Conservation (phyloP, 2,888 invertebrate genomes). For the Dorcus parallelipipedus region DNA sequence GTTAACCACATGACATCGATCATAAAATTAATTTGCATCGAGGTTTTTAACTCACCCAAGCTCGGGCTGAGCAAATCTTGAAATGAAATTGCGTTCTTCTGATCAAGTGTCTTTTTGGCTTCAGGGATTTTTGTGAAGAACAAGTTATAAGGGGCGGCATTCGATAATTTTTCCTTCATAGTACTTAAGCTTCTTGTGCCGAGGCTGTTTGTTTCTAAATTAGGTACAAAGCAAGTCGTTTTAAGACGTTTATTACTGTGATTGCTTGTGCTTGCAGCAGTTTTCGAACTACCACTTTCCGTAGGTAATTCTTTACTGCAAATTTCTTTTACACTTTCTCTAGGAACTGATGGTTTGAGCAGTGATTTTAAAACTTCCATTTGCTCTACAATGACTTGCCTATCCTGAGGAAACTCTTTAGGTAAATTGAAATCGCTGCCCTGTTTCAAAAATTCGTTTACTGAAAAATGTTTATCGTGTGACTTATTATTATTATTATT, state of each 20-base stretch:
- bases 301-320: not conserved
- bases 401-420: conserved; percentile 50
- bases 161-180: conserved; percentile 64
- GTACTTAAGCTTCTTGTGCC: conserved; percentile 41
- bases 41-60: conserved; percentile 69
- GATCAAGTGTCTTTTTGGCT: conserved; percentile 59
- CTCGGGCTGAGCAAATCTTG: conserved; percentile 75
- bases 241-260: conserved; percentile 14
- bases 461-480: conserved; percentile 47
- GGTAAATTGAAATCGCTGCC: conserved; percentile 55
- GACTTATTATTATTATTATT: too few relatives aligned
- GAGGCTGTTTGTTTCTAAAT: not conserved
- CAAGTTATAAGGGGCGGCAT: conserved; percentile 68
- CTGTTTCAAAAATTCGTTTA: conserved; percentile 62
- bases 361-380: conserved; percentile 52
- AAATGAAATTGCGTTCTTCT: conserved; percentile 67
- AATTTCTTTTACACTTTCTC: too few relatives aligned
- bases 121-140: conserved; percentile 73
- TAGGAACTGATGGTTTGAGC: not conserved
- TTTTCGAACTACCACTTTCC: not conserved
- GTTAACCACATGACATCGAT: conserved; percentile 87
- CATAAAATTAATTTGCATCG: conserved; percentile 91
- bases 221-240: conserved; percentile 20
- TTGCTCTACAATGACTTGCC: conserved; percentile 59
- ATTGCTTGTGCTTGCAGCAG: not conserved